These are phyloP conservation scores for Myotis lucifugus DNA, from an alignment of 2,113 vertebrate genomes.

Conservation along the genomic window DNA sequence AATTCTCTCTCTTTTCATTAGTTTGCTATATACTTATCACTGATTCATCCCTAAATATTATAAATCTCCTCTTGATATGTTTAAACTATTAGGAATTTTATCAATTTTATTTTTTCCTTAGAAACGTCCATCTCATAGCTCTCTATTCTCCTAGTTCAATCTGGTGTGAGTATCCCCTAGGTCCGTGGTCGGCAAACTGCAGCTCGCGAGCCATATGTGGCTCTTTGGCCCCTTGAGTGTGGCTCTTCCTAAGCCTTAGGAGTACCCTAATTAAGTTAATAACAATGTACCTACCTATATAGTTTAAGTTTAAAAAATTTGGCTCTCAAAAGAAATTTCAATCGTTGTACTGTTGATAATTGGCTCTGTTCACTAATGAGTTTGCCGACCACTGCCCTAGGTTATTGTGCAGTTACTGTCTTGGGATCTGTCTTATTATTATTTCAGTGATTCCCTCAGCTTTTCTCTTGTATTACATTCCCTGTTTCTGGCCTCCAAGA, in stretches of 20 bases:
- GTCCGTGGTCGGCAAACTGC: no score
- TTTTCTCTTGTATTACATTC: slow-evolving; percentile 10
- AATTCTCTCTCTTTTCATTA: not conserved
- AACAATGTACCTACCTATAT: no score
- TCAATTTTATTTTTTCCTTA: not conserved
- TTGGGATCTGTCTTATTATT: not conserved
- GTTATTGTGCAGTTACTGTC: not conserved
- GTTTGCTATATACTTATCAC: not conserved
- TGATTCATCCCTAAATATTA: not conserved
- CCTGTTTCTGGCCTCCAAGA: not conserved
- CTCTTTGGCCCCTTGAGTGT: no score
- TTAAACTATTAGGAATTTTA: slow-evolving; percentile 17
- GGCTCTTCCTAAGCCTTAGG: no score
- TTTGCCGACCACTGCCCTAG: no score
- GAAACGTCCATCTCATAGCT: not conserved
- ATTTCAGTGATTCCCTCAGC: not conserved
- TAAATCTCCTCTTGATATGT: not conserved
- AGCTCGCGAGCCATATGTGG: no score
- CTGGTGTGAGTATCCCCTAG: not conserved
- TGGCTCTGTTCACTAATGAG: no score
- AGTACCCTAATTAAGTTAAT: no score
- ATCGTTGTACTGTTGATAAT: no score
- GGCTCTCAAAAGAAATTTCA: no score
- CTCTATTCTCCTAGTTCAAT: not conserved
- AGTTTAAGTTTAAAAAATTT: no score